Evolutionary conservation across 1,140 invertebrate species (phyloP).

Genomic region (Trichogramma pretiosum): DNA sequence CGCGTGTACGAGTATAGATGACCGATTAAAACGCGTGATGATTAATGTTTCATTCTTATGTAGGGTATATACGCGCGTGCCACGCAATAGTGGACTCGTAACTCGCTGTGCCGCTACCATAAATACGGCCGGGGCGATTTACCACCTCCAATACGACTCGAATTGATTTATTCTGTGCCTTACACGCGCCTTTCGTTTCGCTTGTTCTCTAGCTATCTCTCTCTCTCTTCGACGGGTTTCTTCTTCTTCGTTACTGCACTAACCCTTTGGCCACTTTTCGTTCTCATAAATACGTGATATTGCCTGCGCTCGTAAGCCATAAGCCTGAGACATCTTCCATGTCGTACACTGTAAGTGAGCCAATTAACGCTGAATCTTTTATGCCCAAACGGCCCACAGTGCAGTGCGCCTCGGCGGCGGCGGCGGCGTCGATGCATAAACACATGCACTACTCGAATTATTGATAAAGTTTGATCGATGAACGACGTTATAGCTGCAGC

Average conservation of each 20-base stretch:
- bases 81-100: no score
- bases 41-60: no score
- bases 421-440: conserved; percentile 4
- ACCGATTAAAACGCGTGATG: no score
- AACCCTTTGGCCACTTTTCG: conserved; percentile 22
- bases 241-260: conserved; percentile 16
- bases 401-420: conserved; percentile 12
- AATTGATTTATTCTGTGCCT: no score
- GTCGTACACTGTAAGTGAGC: background rate
- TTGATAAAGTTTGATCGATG: conserved; percentile 23
- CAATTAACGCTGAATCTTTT: conserved; percentile 19
- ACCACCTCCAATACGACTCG: no score
- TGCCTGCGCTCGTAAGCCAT: conserved; percentile 31
- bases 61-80: no score
- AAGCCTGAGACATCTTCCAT: conserved; percentile 22
- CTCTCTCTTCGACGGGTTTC: no score
- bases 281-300: conserved; percentile 40
- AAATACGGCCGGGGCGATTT: no score
- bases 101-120: no score
- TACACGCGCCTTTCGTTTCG: background rate
- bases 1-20: no score
- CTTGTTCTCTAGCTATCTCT: conserved; percentile 5
- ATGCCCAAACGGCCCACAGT: conserved; percentile 4
- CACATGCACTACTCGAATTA: conserved; percentile 13
- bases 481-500: no score